Base-by-base conservation (phyloP, 2,888 invertebrate genomes). In the Sericinus montela region DNA sequence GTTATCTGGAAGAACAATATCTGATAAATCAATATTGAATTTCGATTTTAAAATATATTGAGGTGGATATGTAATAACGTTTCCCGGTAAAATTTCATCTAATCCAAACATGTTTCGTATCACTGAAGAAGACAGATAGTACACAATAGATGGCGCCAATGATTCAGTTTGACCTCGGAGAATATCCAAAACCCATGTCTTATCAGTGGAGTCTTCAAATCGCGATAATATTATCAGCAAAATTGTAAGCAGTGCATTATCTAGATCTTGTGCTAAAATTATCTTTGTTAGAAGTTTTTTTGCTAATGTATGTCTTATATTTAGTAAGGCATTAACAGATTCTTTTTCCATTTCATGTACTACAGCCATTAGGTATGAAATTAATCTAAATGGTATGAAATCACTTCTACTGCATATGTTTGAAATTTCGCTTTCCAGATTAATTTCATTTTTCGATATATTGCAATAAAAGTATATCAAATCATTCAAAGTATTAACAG, bases 1-100 rank as follows among this genome's bases (percentile, higher is more conserved):
- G 53, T 70, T 75, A 60, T 85, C 86, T n/a, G 84, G 78, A 39
- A 86, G 63, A 45, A 79, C 72, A 51, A 88, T 71, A 55, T 87
- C 85, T 14, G 78, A 69, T 49, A 87, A 68, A 63, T 83, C 80
- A 11, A 88, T 82, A 58, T 84, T 82, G 55, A 84, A 88, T 64
- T 84, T 87, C 1, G 71, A 66, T 62, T 84, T 84, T 5, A 88
- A 66, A 40, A 83, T 67, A 52, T 81, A 75, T 51, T 82, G 80
- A 35, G 87, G 86, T 38, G 84, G 79, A 58, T 75, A 83, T 2
- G 79, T 63, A 34, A 73, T 62, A 45, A 71, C 56, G 54, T 67
- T 78, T 40, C 70, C 69, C 23, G 75, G 67, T 45, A 78, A 62
- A 58, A 74, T 65, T 48, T 56, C 62, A 52, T 76, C 72, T 42